Percentiles rank a stretch among this genome's conserved stretches.
Conservation (phyloP, 2,888 invertebrate species). For the Latrodectus hesperus region DNA sequence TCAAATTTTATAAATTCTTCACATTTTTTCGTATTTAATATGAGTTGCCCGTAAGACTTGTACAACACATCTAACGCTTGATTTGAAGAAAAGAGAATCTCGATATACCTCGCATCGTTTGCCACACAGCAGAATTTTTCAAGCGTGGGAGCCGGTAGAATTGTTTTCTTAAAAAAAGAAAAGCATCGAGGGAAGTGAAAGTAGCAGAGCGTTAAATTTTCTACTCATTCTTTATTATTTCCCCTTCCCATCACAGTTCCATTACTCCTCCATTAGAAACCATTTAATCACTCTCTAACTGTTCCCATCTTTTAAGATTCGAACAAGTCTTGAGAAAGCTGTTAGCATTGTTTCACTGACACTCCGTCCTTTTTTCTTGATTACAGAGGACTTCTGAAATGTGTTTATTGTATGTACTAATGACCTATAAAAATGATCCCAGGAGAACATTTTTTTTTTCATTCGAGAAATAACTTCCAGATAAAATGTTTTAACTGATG, state of each 20-base stretch:
- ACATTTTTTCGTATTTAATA: no score
- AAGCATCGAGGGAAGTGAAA: not conserved
- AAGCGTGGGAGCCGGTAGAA: not conserved
- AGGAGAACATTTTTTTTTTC: not conserved
- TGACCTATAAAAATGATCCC: slow-evolving; percentile 2
- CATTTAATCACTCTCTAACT: not conserved
- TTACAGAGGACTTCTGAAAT: not conserved
- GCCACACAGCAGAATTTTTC: not conserved
- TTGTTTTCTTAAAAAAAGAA: not conserved
- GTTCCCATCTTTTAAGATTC: not conserved
- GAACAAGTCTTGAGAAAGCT: not conserved
- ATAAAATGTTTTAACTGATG: no score
- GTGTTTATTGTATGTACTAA: not conserved
- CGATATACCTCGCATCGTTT: not conserved
- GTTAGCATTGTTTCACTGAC: not conserved
- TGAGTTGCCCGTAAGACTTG: no score
- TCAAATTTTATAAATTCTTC: no score
- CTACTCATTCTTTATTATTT: not conserved
- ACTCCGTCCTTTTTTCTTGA: not conserved
- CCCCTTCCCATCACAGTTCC: not conserved
- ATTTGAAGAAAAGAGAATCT: no score
- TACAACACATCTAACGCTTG: no score
- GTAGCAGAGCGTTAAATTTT: not conserved
- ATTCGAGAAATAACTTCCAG: not conserved
- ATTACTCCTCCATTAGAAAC: not conserved